These are phyloP conservation scores for Epiblema foenella DNA, from an alignment of 2,888 invertebrate species.

Conservation along the genomic window DNA sequence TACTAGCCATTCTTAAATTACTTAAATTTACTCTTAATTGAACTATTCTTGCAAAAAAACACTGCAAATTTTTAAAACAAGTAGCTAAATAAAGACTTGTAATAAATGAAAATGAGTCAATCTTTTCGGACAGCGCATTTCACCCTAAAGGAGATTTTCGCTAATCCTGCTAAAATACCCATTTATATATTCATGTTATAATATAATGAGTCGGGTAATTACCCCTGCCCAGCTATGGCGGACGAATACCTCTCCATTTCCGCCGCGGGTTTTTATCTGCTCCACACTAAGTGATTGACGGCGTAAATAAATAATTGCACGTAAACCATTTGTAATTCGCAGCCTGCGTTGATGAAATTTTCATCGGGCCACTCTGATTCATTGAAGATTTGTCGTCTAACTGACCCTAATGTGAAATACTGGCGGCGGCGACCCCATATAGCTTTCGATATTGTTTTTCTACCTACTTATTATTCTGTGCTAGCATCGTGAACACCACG, in stretches of 20 bases:
- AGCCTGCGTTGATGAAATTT: slow-evolving; percentile 36
- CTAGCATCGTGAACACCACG: slow-evolving; percentile 52
- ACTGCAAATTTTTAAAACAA: too few relatives aligned
- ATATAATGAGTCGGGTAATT: slow-evolving; percentile 44
- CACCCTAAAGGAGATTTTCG: slow-evolving; percentile 10
- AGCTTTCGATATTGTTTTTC: slow-evolving; percentile 56
- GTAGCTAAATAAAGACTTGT: too few relatives aligned
- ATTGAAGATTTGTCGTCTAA: slow-evolving; percentile 37
- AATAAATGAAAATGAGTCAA: not conserved
- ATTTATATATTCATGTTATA: slow-evolving; percentile 42
- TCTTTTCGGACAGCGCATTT: not conserved
- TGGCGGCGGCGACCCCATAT: slow-evolving; percentile 36
- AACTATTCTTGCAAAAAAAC: too few relatives aligned
- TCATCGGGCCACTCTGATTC: slow-evolving; percentile 27
- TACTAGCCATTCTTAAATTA: too few relatives aligned
- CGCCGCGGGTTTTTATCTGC: slow-evolving; percentile 24
- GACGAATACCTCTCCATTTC: slow-evolving; percentile 25
- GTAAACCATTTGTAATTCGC: slow-evolving; percentile 29
- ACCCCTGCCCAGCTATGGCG: slow-evolving; percentile 26
- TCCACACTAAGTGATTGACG: slow-evolving; percentile 35
- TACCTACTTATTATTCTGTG: slow-evolving; percentile 61
- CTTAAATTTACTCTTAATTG: too few relatives aligned
- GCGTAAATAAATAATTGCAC: slow-evolving; percentile 35
- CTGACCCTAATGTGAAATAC: slow-evolving; percentile 34
- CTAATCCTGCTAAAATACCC: slow-evolving; percentile 46